Evolutionary conservation across 2,888 invertebrate genomes (phyloP).

Genomic region (Capitulum mitella): DNA sequence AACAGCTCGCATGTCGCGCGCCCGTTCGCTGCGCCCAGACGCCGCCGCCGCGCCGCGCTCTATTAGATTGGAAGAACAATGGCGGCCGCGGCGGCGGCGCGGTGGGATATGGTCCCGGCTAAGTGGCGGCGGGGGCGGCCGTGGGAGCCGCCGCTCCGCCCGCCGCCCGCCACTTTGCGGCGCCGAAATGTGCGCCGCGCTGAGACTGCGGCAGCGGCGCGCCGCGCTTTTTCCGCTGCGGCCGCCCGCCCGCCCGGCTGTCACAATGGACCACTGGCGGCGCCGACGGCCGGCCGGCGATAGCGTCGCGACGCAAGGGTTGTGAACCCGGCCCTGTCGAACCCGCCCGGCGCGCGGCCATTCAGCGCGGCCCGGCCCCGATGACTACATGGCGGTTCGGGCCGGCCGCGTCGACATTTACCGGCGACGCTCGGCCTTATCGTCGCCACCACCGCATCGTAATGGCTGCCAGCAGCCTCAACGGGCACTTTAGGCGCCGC

Average conservation of each 20-base stretch:
- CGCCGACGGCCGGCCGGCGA: neutral
- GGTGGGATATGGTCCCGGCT: neutral
- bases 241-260: neutral
- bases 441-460: neutral
- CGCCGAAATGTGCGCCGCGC: neutral
- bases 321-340: neutral
- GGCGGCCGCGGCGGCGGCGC: neutral
- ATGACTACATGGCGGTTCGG: neutral
- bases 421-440: too few species aligned
- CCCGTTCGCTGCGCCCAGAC: neutral
- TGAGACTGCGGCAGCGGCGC: neutral
- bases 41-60: neutral
- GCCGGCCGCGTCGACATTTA: neutral
- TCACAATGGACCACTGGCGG: neutral
- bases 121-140: neutral
- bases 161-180: neutral
- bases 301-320: neutral
- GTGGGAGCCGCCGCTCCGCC: neutral
- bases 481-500: neutral
- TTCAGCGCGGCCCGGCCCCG: neutral
- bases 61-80: conserved; percentile 1
- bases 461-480: neutral
- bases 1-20: neutral
- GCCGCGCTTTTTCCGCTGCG: neutral
- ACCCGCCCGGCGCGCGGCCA: neutral